Percentiles rank a stretch among this genome's conserved stretches.
phyloP scores from a whole-genome alignment of 2,797 vertebrate species.

The Cuniculus paca region DNA sequence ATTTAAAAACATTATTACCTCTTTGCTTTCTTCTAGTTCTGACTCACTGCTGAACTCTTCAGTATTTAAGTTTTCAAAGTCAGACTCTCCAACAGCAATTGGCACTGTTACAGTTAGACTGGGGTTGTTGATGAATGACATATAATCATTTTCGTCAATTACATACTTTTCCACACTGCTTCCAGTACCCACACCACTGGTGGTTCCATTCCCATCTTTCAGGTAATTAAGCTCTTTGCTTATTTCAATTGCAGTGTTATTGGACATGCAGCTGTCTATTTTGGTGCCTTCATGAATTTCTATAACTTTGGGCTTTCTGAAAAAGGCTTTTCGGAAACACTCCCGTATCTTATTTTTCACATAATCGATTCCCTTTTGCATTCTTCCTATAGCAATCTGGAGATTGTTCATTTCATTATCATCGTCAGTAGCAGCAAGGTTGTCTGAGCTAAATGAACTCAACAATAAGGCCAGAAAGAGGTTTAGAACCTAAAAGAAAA shows the following conservation, averaged over 20 bases:
- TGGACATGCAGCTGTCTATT: conserved; percentile 93
- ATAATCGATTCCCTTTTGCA: conserved; percentile 92
- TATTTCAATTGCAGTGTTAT: conserved; percentile 94
- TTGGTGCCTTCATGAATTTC: conserved; percentile 94
- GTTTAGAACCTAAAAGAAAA: conserved; percentile 94
- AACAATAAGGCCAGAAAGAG: conserved; percentile 98
- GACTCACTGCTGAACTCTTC: conserved; percentile 98
- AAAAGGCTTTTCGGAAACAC: conserved; percentile 90
- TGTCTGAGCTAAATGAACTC: conserved; percentile 99
- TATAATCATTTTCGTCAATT: conserved; percentile 93
- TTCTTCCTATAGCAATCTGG: conserved; percentile 94
- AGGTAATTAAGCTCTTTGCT: conserved; percentile 93
- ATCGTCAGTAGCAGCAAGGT: conserved; percentile 93
- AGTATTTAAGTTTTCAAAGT: conserved; percentile 97
- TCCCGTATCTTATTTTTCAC: conserved; percentile 90
- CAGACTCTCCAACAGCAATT: conserved; percentile 96
- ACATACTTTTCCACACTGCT: conserved; percentile 94
- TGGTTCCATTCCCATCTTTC: conserved; percentile 93
- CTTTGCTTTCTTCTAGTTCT: conserved; percentile 92
- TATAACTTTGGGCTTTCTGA: conserved; percentile 89
- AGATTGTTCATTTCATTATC: conserved; percentile 97
- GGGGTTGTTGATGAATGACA: conserved; percentile 97
- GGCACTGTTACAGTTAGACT: conserved; percentile 96
- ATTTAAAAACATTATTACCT: conserved; percentile 89
- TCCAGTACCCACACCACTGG: conserved; percentile 93